Evolutionary conservation across 2,888 invertebrate species (phyloP), one percentile per base, ranked within the genome.

Genomic region (Lepidocyrtoides sp.): DNA sequence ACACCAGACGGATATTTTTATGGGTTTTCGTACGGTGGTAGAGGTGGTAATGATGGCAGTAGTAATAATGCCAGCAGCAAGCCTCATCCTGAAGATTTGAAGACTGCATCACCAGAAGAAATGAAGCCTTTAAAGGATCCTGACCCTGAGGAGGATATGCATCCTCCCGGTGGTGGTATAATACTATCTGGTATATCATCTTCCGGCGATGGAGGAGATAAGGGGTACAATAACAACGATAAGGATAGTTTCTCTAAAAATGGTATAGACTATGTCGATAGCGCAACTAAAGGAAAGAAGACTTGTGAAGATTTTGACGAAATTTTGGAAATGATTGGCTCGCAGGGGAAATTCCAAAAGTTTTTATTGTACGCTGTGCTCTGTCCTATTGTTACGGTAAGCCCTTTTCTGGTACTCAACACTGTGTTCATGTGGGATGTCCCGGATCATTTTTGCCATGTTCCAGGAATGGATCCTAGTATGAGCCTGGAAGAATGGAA

Each of bases 361-460:
- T 93, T 95, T 26, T 94, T 96, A 0, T 96, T 96, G 93, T 95
- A 96, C 77, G 95, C 95, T 54, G 95, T 95, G 0, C 94, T 96
- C 72, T 92, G 93, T 57, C 94, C 94, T 1, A 95, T 96, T 44
- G 94, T 95, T 77, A 95, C 95, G 29, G 95, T 95, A 0, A 95
- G 96, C 26, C 95, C 96, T 95, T 95, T 96, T 36, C 96, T 96
- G 93, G 89, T 91, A 2, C 95, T 96, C 95, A 96, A 96, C 94
- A 95, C 96, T 10, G 95, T 96, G 26, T 95, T 96, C 93, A 96
- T 96, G 29, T 94, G 96, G 86, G 95, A 96, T 88, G 95, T 96
- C 77, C 96, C 96, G 0, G 96, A 96, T 69, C 96, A 96, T 94
- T 96, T 96, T 96, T 96, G 96, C 93, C 95, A 95, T 82, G 96